Percentiles rank a stretch among this genome's conserved stretches.
Evolutionary conservation across 1,140 invertebrate genomes (phyloP).

Genomic region (Platyscapa corneri): DNA sequence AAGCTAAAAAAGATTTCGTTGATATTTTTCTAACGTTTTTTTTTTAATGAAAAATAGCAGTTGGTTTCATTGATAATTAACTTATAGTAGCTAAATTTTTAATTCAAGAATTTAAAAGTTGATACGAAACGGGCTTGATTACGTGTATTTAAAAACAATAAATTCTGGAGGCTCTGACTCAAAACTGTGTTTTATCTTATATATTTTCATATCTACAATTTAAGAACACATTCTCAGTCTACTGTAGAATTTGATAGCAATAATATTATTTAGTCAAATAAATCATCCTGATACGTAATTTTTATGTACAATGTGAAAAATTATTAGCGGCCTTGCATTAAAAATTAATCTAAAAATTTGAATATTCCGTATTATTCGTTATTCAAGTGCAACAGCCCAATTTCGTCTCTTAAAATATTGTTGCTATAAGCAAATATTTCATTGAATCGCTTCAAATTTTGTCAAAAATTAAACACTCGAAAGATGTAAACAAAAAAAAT

Average conservation of each 20-base stretch:
- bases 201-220: slow-evolving; percentile 10
- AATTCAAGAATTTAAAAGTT: too few relatives aligned
- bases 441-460: too few relatives aligned
- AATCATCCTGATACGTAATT: background rate
- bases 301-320: background rate
- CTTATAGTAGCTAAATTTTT: too few relatives aligned
- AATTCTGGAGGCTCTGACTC: background rate
- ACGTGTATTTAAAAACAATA: background rate
- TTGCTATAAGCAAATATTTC: too few relatives aligned
- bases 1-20: background rate
- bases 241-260: slow-evolving; percentile 11
- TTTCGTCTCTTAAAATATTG: too few relatives aligned
- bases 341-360: background rate
- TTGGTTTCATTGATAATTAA: too few relatives aligned
- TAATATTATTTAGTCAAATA: background rate
- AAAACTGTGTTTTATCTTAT: background rate
- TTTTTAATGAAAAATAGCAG: background rate
- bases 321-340: background rate
- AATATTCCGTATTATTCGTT: too few relatives aligned
- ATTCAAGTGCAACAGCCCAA: too few relatives aligned
- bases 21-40: background rate
- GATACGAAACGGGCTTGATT: too few relatives aligned
- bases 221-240: background rate
- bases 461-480: too few relatives aligned
- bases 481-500: too few relatives aligned